Evolutionary conservation across 2,888 invertebrate genomes (phyloP).

Genomic region (Gastrophysa polygoni): DNA sequence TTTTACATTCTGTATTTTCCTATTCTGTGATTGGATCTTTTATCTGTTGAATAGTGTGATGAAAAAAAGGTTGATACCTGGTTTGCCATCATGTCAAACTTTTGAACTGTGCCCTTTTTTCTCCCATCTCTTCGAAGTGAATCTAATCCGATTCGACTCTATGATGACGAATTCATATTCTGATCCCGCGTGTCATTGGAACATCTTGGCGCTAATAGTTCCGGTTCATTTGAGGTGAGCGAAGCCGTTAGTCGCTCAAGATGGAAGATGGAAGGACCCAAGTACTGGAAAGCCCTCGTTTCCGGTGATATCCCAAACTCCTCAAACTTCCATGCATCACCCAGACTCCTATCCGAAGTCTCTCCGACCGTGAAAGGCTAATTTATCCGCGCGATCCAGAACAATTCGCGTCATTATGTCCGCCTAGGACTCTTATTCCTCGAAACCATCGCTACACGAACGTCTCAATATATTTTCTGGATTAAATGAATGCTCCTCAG

Average conservation of each 20-base stretch:
- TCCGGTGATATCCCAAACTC: neutral
- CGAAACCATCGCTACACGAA: neutral
- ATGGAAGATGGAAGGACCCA: neutral
- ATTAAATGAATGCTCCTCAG: slow-evolving; percentile 17
- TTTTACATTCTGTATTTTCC: no score
- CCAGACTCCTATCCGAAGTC: neutral
- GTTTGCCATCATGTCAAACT: no score
- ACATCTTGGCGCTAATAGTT: neutral
- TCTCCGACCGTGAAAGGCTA: neutral
- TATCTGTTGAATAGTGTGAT: no score
- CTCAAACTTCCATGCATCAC: slow-evolving; percentile 1
- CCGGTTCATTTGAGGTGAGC: neutral
- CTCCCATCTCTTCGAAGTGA: no score
- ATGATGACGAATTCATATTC: no score
- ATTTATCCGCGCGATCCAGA: neutral
- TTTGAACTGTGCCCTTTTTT: no score
- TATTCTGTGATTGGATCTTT: no score
- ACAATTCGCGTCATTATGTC: neutral
- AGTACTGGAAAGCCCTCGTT: neutral
- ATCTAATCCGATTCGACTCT: no score
- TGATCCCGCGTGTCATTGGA: no score
- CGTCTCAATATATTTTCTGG: slow-evolving; percentile 22
- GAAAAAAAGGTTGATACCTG: no score
- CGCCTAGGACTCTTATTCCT: neutral
- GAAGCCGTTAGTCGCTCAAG: neutral